phyloP scores from a whole-genome alignment of 35 echinoderm and acorn worm genomes.

The Holothuria glaberrima region DNA sequence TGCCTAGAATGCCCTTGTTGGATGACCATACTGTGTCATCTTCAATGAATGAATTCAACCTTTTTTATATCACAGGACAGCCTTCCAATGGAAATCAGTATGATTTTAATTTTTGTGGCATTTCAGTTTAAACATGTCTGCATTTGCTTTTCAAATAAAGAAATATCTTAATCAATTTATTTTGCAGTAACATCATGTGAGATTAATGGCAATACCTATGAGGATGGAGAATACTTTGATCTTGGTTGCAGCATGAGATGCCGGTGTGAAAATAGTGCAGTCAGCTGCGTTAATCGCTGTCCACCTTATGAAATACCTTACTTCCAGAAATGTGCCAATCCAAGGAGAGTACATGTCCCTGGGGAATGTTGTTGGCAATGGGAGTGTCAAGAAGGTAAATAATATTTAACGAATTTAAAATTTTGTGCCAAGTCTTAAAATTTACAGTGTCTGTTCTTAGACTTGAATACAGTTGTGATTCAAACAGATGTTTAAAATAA shows the following conservation, averaged over 20 bases:
- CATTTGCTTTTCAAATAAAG: too few relatives aligned
- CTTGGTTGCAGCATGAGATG: constrained; percentile 90
- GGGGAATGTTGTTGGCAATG: constrained; percentile 97
- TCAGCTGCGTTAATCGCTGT: constrained; percentile 78
- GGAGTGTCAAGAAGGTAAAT: constrained; percentile 86
- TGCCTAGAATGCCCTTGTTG: too few relatives aligned
- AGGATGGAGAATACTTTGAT: constrained; percentile 90
- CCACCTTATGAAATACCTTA: constrained; percentile 61
- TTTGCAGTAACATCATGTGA: constrained; percentile 84
- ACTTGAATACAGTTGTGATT: too few relatives aligned
- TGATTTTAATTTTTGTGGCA: too few relatives aligned
- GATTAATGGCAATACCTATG: constrained; percentile 96
- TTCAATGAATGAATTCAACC: too few relatives aligned
- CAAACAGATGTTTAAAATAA: too few relatives aligned
- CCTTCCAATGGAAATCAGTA: too few relatives aligned
- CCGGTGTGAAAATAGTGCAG: constrained; percentile 59
- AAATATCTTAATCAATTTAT: neutral
- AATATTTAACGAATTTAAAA: neutral
- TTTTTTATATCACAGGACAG: too few relatives aligned
- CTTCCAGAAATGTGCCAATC: constrained; percentile 71
- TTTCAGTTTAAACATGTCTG: too few relatives aligned
- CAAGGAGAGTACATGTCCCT: constrained; percentile 72
- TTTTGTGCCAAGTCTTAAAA: too few relatives aligned
- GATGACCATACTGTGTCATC: too few relatives aligned
- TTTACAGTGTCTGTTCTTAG: too few relatives aligned